Conservation (phyloP, 1,140 invertebrate species). For the Drosophila bocki region DNA sequence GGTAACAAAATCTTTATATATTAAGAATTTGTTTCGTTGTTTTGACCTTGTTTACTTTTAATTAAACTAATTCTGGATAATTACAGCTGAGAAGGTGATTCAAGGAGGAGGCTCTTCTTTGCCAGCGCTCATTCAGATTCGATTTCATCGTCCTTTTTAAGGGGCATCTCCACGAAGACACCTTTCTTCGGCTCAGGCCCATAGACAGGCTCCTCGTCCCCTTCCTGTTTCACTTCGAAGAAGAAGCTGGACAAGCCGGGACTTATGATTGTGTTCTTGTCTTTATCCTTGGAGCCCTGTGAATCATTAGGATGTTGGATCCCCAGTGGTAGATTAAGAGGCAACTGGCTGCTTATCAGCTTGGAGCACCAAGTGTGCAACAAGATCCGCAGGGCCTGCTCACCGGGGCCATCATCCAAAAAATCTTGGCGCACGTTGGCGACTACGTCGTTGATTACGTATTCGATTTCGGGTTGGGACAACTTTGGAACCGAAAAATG, state of each 20-base stretch:
- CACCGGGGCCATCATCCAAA: background rate
- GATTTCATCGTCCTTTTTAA: no score
- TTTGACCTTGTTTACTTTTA: no score
- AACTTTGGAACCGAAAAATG: fast-evolving
- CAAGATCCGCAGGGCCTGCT: background rate
- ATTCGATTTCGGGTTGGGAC: background rate
- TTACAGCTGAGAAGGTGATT: no score
- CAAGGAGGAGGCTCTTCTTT: no score
- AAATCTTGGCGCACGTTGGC: background rate
- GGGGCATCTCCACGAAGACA: background rate
- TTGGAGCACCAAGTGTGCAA: background rate
- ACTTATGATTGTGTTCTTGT: background rate
- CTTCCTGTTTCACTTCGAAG: background rate
- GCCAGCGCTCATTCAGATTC: background rate
- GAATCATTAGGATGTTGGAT: no score
- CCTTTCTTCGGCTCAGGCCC: background rate
- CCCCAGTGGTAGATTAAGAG: no score
- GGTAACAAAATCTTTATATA: no score
- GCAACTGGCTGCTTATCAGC: background rate
- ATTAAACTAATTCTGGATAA: no score
- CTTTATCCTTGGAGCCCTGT: background rate
- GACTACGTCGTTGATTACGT: background rate
- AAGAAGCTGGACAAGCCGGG: background rate
- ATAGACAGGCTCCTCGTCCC: background rate
- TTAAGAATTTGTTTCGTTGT: no score